Conservation (phyloP, 1,140 invertebrate genomes). For the Drosophila arawakana region DNA sequence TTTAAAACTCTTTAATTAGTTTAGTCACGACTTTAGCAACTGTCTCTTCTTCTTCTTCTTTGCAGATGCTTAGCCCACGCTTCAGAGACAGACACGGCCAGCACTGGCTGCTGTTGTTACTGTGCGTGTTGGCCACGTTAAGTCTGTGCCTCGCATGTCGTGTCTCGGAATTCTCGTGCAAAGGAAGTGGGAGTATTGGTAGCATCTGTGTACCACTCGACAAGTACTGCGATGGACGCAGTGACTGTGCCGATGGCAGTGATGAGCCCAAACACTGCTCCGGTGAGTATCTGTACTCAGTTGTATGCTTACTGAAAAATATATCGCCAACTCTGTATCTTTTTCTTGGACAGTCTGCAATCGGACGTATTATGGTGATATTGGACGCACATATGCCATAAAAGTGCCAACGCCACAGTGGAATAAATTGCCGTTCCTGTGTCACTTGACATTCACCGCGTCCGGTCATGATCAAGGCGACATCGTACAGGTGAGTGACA, state of each 20-base stretch:
- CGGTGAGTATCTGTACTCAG: constrained; percentile 85
- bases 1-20: neutral
- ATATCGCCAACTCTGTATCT: constrained; percentile 17
- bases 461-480: constrained; percentile 93
- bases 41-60: neutral
- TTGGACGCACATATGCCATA: constrained; percentile 92
- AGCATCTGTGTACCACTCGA: constrained; percentile 92
- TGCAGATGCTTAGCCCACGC: constrained; percentile 29
- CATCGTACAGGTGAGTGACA: constrained; percentile 89
- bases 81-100: constrained; percentile 12
- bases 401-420: constrained; percentile 88
- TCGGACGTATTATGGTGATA: constrained; percentile 94
- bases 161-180: constrained; percentile 93
- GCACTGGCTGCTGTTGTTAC: constrained; percentile 38
- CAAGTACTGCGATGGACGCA: constrained; percentile 92
- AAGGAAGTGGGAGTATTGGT: constrained; percentile 87
- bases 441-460: constrained; percentile 95
- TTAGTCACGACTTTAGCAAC: neutral
- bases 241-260: constrained; percentile 93
- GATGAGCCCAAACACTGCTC: constrained; percentile 94
- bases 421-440: constrained; percentile 92
- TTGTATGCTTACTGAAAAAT: neutral
- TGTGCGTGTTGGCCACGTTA: constrained; percentile 57
- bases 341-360: constrained; percentile 88
- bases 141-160: constrained; percentile 86